Conservation (phyloP, 2,113 vertebrate genomes). For the Centropus unirufus region DNA sequence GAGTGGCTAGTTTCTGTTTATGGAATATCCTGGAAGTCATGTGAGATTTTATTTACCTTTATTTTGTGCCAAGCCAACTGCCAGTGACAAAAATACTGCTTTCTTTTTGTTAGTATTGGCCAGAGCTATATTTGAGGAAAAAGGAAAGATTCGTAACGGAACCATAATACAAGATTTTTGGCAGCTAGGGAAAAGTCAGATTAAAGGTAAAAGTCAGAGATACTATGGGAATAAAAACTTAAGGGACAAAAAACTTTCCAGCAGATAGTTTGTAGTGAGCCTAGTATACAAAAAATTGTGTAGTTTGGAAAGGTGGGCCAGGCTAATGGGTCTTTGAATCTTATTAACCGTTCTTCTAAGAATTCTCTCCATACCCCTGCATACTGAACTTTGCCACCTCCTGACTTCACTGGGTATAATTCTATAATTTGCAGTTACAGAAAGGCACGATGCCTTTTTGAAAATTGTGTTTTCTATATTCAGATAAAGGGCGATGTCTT, state of each 20-base stretch:
- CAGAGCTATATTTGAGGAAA: background rate
- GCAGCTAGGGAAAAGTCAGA: background rate
- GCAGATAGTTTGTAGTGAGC: background rate
- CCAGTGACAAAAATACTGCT: background rate
- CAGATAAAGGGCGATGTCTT: background rate
- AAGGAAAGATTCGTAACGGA: background rate
- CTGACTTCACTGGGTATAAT: background rate
- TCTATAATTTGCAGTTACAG: background rate
- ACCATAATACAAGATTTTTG: background rate
- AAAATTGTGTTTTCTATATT: background rate
- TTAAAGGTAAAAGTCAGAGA: background rate
- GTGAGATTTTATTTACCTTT: background rate
- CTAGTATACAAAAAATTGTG: background rate
- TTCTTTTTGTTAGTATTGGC: background rate
- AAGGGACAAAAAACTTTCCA: background rate
- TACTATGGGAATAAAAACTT: background rate
- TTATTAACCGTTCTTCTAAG: background rate
- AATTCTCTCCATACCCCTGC: background rate
- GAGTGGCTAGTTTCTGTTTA: background rate
- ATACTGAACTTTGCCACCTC: background rate
- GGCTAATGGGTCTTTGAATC: background rate
- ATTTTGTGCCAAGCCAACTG: background rate
- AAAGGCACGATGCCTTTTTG: background rate
- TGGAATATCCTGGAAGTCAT: background rate
- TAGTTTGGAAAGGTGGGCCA: background rate